Evolutionary conservation across 2,888 invertebrate species (phyloP).

Genomic region (Creontiades dilutus): DNA sequence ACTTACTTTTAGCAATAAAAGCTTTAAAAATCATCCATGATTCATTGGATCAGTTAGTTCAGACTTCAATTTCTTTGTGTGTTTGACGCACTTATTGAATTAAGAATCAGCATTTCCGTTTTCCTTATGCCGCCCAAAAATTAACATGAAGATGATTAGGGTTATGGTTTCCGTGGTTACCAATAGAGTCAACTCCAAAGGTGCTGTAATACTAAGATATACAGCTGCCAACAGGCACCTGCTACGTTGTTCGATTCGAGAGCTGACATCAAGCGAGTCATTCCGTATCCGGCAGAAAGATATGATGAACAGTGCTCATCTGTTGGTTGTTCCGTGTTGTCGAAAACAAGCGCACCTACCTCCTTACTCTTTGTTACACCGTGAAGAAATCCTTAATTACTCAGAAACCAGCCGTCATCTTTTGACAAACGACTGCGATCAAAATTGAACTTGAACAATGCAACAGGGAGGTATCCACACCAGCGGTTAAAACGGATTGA

Average conservation of each 20-base stretch:
- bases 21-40: no score
- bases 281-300: slow-evolving; percentile 21
- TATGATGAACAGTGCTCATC: slow-evolving; percentile 13
- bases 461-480: no score
- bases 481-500: no score
- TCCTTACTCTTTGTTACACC: background rate
- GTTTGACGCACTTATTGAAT: no score
- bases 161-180: background rate
- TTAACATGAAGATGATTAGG: no score
- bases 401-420: background rate
- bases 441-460: background rate
- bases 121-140: no score
- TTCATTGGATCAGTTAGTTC: no score
- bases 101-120: no score
- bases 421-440: background rate
- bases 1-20: no score
- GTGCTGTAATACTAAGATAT: background rate
- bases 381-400: slow-evolving; percentile 11
- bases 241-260: background rate
- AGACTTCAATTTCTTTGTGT: no score
- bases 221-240: slow-evolving; percentile 11
- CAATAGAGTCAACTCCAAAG: background rate
- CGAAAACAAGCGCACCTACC: background rate
- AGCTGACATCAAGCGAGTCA: slow-evolving; percentile 15
- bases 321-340: background rate